These are phyloP conservation scores for Clivina fossor DNA, from an alignment of 2,888 invertebrate genomes.

Conservation along the genomic window DNA sequence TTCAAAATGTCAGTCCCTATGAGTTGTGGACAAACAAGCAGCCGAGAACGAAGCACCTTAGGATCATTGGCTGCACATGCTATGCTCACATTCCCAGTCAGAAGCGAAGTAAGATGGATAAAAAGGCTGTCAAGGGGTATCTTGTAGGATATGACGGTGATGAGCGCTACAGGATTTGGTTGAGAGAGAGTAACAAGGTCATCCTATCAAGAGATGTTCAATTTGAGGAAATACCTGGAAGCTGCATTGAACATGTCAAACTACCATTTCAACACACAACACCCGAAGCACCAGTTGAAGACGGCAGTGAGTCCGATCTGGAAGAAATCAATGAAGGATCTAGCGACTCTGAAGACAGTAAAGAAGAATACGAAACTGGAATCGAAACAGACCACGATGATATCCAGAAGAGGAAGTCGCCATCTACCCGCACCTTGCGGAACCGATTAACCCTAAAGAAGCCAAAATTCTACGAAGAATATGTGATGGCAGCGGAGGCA, in stretches of 20 bases:
- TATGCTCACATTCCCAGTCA: slow-evolving; percentile 41
- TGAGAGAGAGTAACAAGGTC: slow-evolving; percentile 36
- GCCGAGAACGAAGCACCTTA: slow-evolving; percentile 10
- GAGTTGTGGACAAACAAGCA: slow-evolving; percentile 40
- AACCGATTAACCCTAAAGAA: slow-evolving; percentile 23
- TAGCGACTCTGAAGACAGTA: no score
- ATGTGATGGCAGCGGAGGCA: slow-evolving; percentile 14
- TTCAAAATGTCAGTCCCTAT: slow-evolving; percentile 40
- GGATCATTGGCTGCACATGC: no score
- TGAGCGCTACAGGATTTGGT: slow-evolving; percentile 41
- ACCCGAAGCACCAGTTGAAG: no score
- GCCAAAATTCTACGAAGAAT: slow-evolving; percentile 29
- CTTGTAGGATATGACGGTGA: slow-evolving; percentile 44
- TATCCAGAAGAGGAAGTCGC: no score
- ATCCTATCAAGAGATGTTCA: slow-evolving; percentile 41
- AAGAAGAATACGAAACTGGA: slow-evolving; percentile 22
- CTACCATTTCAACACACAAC: slow-evolving; percentile 18
- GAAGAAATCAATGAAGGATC: no score
- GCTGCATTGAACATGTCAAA: slow-evolving; percentile 30
- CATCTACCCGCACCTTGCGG: background rate
- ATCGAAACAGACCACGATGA: slow-evolving; percentile 26
- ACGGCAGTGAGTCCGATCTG: no score
- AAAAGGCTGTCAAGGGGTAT: slow-evolving; percentile 42
- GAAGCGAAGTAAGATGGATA: slow-evolving; percentile 42
- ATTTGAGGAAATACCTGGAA: slow-evolving; percentile 39